Percentiles rank a stretch among this genome's conserved stretches.
phyloP scores from a whole-genome alignment of 2,113 vertebrate genomes.

The Apodemus speciosus region DNA sequence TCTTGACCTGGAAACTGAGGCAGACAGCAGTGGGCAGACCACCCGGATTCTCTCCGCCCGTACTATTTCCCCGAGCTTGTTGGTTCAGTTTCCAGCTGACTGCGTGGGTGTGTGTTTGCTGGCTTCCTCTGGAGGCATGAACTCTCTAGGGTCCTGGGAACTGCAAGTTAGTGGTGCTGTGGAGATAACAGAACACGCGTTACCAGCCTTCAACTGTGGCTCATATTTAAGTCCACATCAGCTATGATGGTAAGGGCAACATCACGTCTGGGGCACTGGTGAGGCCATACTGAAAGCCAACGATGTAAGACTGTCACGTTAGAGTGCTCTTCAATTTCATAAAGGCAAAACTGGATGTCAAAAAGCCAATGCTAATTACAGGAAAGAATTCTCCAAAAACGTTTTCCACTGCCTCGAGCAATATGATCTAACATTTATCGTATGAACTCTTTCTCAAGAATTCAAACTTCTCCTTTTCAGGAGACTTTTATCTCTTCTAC shows the following conservation, averaged over 20 bases:
- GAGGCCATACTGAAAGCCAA: neutral
- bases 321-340: neutral
- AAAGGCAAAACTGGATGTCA: neutral
- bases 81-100: neutral
- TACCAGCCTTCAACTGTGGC: neutral
- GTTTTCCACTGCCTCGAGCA: neutral
- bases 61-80: neutral
- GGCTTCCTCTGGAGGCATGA: neutral
- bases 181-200: neutral
- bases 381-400: neutral
- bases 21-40: fast-evolving
- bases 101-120: neutral
- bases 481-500: neutral
- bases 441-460: neutral
- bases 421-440: neutral
- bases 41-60: neutral
- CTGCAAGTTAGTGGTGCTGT: neutral
- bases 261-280: neutral
- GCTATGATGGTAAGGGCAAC: neutral
- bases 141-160: neutral
- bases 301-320: neutral
- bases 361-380: neutral
- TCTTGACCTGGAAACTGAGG: neutral
- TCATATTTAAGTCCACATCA: neutral
- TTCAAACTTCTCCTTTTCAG: neutral